Percentiles rank a stretch among this genome's conserved stretches.
phyloP scores from a whole-genome alignment of 2,797 vertebrate genomes.

The Gymnothorax javanicus region DNA sequence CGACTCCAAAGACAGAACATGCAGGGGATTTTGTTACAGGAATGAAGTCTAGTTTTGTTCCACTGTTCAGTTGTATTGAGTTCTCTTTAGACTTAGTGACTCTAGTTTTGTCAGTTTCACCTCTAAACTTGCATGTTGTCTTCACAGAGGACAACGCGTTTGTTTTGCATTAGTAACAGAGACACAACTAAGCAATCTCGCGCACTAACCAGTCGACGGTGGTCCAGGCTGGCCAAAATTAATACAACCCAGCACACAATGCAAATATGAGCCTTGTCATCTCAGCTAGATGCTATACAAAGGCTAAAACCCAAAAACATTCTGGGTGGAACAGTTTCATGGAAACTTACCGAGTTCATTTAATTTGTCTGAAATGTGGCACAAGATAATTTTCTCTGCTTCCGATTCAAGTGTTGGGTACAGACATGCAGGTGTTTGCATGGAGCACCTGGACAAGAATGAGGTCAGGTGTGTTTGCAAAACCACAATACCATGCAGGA shows the following conservation, averaged over 20 bases:
- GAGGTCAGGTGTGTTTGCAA: background rate
- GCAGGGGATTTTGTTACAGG: background rate
- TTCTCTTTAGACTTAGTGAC: background rate
- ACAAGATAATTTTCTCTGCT: background rate
- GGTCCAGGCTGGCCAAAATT: too few species aligned
- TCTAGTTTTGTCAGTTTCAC: background rate
- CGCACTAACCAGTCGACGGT: too few species aligned
- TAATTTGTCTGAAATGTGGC: background rate
- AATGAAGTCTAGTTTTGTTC: slow-evolving; percentile 1
- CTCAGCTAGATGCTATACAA: too few species aligned
- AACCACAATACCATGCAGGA: background rate
- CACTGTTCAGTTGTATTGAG: background rate
- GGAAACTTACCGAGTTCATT: too few species aligned
- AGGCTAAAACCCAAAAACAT: too few species aligned
- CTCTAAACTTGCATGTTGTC: background rate
- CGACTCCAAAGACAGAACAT: slow-evolving; percentile 4
- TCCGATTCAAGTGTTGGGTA: background rate
- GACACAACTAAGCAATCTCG: too few species aligned
- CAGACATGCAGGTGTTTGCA: background rate
- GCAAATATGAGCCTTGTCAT: too few species aligned
- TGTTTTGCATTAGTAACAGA: too few species aligned
- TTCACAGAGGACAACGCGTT: too few species aligned
- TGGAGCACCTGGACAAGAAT: background rate
- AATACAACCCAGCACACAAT: too few species aligned
- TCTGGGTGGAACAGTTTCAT: background rate